Percentiles rank a stretch among this genome's conserved stretches.
Conservation (phyloP, 2,888 invertebrate genomes). For the Melieria crassipennis region DNA sequence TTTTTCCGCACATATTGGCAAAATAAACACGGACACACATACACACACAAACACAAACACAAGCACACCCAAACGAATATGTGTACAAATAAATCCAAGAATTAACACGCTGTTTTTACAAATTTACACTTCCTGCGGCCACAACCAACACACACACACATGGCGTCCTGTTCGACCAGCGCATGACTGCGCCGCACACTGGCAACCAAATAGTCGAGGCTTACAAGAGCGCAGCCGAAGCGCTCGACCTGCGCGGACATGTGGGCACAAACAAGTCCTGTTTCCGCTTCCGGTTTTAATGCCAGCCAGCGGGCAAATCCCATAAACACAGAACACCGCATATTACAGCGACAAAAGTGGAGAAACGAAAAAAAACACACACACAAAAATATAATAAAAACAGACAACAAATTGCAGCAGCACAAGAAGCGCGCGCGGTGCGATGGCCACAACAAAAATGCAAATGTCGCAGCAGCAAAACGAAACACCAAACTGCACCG, state of each 20-base stretch:
- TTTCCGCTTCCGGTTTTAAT: constrained; percentile 34
- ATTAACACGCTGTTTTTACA: constrained; percentile 36
- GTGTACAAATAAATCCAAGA: constrained; percentile 26
- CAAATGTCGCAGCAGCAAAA: too few species aligned
- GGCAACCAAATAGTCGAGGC: too few species aligned
- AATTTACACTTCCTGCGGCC: constrained; percentile 31
- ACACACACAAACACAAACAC: not conserved
- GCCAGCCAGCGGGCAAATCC: constrained; percentile 1
- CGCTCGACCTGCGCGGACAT: not conserved
- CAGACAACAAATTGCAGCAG: too few species aligned
- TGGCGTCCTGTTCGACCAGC: not conserved
- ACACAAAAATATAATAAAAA: too few species aligned
- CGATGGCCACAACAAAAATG: too few species aligned
- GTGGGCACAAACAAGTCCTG: constrained; percentile 26
- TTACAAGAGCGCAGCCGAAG: too few species aligned
- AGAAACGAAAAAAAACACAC: not conserved
- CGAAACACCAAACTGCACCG: too few species aligned
- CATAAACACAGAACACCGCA: constrained; percentile 8
- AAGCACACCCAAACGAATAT: not conserved
- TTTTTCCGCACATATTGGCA: constrained; percentile 12
- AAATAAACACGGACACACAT: not conserved
- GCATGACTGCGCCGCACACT: too few species aligned
- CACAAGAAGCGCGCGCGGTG: too few species aligned
- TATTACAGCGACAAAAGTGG: not conserved
- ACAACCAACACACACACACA: not conserved